phyloP scores from a whole-genome alignment of 2,113 vertebrate species.

The Ivindomyrus marchei region DNA sequence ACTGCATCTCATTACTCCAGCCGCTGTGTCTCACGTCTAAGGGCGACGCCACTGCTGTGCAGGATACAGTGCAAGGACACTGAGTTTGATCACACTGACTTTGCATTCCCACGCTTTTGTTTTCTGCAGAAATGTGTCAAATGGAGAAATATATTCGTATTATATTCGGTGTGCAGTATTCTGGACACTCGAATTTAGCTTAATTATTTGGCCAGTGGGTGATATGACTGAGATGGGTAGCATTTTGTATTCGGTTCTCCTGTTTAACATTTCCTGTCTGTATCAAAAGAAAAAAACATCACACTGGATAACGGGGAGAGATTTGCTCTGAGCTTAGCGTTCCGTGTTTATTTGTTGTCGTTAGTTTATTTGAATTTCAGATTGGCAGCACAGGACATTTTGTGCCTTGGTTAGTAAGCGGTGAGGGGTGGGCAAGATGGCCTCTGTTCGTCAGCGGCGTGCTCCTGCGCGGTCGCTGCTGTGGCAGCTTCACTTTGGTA shows the following conservation, averaged over 20 bases:
- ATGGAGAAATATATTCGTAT: conserved; percentile 16
- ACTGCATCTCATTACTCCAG: background rate
- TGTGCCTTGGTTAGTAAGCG: conserved; percentile 13
- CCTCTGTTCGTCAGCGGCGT: background rate
- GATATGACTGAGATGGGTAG: background rate
- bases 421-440: background rate
- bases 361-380: background rate
- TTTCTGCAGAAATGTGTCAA: conserved; percentile 30
- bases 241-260: conserved; percentile 10
- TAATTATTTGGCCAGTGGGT: background rate
- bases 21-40: background rate
- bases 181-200: background rate
- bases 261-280: background rate
- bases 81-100: background rate
- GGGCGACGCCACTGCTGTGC: background rate
- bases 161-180: conserved; percentile 23
- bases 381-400: background rate
- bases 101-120: conserved; percentile 24
- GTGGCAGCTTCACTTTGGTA: conserved; percentile 27
- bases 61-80: conserved; percentile 25
- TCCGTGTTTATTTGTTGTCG: conserved; percentile 19
- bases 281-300: background rate
- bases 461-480: conserved; percentile 16
- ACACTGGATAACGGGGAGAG: background rate
- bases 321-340: background rate